A percentile compares a stretch with the other conserved stretches of the same genome.
Conservation (phyloP, 2,888 invertebrate genomes). For the Rhodophaea formosa region DNA sequence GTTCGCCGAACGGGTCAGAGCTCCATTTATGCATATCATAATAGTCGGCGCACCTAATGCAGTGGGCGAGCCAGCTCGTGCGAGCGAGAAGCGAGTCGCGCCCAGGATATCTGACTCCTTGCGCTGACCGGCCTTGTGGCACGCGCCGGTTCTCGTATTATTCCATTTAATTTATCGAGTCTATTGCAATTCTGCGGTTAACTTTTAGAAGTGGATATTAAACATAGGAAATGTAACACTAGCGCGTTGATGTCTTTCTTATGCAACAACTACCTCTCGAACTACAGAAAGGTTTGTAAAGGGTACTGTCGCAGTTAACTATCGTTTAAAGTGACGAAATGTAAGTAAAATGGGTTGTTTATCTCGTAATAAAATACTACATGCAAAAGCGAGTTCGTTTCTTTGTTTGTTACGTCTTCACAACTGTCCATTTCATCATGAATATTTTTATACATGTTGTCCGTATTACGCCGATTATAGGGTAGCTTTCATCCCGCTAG, state of each 20-base stretch:
- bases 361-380: too few species aligned
- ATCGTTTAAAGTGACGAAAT: too few species aligned
- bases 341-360: too few species aligned
- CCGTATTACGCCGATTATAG: too few species aligned
- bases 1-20: slow-evolving; percentile 50
- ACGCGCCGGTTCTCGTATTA: slow-evolving; percentile 64
- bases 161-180: slow-evolving; percentile 64
- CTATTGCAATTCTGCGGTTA: slow-evolving; percentile 54
- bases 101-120: slow-evolving; percentile 58
- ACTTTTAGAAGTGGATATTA: slow-evolving; percentile 37
- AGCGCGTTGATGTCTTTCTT: slow-evolving; percentile 14
- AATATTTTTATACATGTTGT: too few species aligned
- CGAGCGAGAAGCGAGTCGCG: slow-evolving; percentile 48
- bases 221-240: slow-evolving; percentile 20
- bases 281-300: background rate
- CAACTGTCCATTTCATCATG: too few species aligned
- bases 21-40: slow-evolving; percentile 56
- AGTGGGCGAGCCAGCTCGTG: slow-evolving; percentile 37
- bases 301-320: background rate
- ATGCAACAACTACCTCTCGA: background rate
- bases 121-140: slow-evolving; percentile 75
- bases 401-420: too few species aligned
- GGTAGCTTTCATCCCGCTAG: too few species aligned
- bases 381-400: too few species aligned
- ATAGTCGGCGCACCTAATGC: slow-evolving; percentile 53